Conservation (phyloP, 2,797 vertebrate genomes). For the Momotus momota region DNA sequence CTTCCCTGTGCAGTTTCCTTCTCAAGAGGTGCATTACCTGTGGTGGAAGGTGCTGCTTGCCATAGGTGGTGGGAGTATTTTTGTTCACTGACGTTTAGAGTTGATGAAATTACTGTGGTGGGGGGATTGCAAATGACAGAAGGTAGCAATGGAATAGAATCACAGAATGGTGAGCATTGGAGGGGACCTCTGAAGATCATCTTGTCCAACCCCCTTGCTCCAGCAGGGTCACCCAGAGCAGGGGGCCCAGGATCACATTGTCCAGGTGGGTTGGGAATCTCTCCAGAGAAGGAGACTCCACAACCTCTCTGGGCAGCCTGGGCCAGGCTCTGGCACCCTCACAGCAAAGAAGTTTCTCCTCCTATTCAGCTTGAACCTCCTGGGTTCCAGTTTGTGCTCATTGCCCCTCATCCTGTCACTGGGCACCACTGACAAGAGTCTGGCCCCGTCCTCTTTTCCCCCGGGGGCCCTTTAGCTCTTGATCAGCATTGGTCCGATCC, state of each 20-base stretch:
- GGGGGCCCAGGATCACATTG: neutral
- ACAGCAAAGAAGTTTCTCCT: neutral
- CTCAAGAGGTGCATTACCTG: neutral
- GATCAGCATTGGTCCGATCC: neutral
- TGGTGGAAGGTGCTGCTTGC: neutral
- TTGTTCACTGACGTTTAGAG: neutral
- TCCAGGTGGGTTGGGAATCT: neutral
- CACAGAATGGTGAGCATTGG: neutral
- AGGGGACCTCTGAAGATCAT: neutral
- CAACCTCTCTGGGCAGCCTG: neutral
- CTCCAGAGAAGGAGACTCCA: neutral
- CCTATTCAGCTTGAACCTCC: neutral
- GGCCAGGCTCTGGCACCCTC: neutral
- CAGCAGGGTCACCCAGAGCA: neutral
- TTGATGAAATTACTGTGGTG: neutral
- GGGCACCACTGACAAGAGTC: neutral
- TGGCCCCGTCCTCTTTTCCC: neutral
- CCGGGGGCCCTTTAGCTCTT: neutral
- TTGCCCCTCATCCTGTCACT: neutral
- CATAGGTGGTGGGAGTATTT: conserved; percentile 40
- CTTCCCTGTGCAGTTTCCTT: neutral
- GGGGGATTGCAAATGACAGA: neutral
- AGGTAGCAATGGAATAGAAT: neutral
- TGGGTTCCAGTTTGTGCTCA: neutral
- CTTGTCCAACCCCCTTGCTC: neutral